Conservation (phyloP, 2,113 vertebrate genomes). For the Peromyscus leucopus region DNA sequence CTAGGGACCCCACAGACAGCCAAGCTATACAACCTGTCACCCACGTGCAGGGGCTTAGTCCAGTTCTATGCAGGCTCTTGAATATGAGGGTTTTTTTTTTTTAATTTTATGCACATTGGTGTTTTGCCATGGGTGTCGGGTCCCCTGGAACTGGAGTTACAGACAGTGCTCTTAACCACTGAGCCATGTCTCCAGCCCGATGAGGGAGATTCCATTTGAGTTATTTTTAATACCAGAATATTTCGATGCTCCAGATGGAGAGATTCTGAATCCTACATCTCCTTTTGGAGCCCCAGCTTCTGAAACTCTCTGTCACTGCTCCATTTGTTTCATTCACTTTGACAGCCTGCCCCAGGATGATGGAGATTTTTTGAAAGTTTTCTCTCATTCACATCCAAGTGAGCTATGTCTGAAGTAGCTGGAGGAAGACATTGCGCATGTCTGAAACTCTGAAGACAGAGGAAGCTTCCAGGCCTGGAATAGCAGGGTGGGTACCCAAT, state of each 20-base stretch:
- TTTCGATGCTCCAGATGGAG: neutral
- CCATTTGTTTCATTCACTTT: neutral
- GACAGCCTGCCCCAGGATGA: neutral
- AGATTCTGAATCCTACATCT: neutral
- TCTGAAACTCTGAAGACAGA: conserved; percentile 35
- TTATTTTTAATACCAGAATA: neutral
- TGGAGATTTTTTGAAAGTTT: neutral
- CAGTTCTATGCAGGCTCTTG: no score
- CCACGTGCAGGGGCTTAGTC: no score
- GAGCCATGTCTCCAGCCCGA: no score
- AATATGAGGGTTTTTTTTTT: no score
- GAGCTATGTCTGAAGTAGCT: conserved; percentile 18
- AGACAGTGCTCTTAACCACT: no score
- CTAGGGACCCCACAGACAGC: no score
- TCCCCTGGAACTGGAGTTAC: no score
- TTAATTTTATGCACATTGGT: no score
- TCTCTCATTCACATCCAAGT: conserved; percentile 21
- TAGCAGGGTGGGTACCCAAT: neutral
- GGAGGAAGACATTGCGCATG: conserved; percentile 33
- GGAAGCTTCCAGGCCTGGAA: neutral
- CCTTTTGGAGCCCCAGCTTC: neutral
- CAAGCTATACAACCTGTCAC: no score
- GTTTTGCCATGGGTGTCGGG: no score
- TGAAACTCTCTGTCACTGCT: neutral
- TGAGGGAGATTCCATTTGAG: neutral